A percentile compares a stretch with the other conserved stretches of the same genome.
phyloP scores from a whole-genome alignment of 2,797 vertebrate genomes.

The Denticeps clupeoides region DNA sequence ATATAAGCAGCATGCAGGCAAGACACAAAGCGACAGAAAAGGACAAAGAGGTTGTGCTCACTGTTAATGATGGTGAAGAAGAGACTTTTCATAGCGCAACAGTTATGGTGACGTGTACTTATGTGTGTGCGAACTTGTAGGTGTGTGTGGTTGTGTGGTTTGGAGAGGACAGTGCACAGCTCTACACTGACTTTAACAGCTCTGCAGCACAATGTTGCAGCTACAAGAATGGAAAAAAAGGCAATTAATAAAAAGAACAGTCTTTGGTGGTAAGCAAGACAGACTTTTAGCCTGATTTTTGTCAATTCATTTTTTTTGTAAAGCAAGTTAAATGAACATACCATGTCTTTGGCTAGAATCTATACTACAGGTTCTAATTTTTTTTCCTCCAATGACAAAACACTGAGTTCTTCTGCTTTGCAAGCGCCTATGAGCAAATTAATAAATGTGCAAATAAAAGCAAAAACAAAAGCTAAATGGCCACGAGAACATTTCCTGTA shows the following conservation, averaged over 20 bases:
- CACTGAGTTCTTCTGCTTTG: too few relatives aligned
- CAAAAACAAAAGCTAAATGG: conserved; percentile 16
- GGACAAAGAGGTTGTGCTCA: conserved; percentile 37
- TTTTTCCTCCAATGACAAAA: too few relatives aligned
- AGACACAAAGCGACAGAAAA: conserved; percentile 51
- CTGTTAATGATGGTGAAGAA: conserved; percentile 16
- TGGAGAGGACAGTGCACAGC: conserved; percentile 6
- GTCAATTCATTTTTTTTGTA: too few relatives aligned
- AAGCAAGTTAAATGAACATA: too few relatives aligned
- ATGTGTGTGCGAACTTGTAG: conserved; percentile 10
- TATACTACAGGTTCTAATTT: too few relatives aligned
- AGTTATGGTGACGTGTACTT: neutral
- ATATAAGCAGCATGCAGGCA: conserved; percentile 62
- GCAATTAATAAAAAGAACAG: too few relatives aligned
- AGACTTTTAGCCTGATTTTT: too few relatives aligned
- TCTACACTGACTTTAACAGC: conserved; percentile 23
- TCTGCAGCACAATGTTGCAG: neutral
- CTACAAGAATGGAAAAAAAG: too few relatives aligned
- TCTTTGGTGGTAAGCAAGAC: too few relatives aligned
- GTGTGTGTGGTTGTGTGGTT: conserved; percentile 7
- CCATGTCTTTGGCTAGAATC: too few relatives aligned
- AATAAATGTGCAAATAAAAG: conserved; percentile 10
- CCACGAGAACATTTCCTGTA: conserved; percentile 13
- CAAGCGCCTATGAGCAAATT: conserved; percentile 11
- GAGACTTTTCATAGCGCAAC: neutral